Percentiles rank a stretch among this genome's conserved stretches.
Conservation (phyloP, 2,113 vertebrate species). For the Lamprologus tigripictilis region DNA sequence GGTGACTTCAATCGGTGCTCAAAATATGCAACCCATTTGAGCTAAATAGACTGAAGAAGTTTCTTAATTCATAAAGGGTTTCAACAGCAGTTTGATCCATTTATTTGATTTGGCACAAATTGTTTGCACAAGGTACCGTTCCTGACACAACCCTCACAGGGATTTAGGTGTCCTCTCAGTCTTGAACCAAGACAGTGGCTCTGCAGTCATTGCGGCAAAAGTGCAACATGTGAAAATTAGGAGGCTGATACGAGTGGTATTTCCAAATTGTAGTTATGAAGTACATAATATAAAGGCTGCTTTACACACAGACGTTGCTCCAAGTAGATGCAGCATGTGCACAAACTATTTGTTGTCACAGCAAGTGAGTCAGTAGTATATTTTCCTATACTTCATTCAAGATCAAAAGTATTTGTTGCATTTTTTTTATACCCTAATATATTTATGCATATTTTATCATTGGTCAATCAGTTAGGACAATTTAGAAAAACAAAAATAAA, state of each 20-base stretch:
- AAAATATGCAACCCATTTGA: background rate
- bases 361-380: background rate
- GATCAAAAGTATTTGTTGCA: background rate
- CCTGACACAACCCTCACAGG: background rate
- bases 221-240: background rate
- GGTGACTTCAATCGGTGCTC: background rate
- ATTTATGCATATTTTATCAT: background rate
- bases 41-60: background rate
- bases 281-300: background rate
- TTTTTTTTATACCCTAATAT: background rate
- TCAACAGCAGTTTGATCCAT: background rate
- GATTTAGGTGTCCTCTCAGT: background rate
- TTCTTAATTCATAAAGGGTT: background rate
- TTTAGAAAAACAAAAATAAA: background rate
- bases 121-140: background rate
- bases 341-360: background rate
- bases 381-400: background rate
- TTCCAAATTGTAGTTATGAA: background rate
- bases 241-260: background rate
- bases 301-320: background rate
- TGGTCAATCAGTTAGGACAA: background rate
- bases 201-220: background rate
- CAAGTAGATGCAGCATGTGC: background rate
- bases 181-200: background rate
- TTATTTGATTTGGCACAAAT: background rate